Evolutionary conservation across 2,797 vertebrate genomes (phyloP).

Genomic region (Tinamus major): DNA sequence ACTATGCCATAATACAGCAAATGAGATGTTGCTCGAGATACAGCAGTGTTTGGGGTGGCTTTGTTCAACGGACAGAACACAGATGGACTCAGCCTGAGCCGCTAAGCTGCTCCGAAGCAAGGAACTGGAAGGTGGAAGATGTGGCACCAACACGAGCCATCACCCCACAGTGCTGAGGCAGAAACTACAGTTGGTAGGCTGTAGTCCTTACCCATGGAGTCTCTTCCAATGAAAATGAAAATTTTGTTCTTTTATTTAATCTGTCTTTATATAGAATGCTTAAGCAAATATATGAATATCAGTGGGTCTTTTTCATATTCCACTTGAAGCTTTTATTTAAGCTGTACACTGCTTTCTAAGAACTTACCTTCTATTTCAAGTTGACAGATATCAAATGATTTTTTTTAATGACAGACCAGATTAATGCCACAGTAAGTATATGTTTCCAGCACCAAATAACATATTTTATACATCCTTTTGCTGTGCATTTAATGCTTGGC

Average conservation of each 20-base stretch:
- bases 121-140: background rate
- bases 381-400: background rate
- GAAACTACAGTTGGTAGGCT: background rate
- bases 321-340: background rate
- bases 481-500: constrained; percentile 22
- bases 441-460: background rate
- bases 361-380: background rate
- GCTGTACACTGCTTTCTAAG: background rate
- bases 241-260: background rate
- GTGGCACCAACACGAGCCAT: background rate
- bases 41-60: background rate
- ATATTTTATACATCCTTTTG: background rate
- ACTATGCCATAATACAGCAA: background rate
- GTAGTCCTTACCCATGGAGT: background rate
- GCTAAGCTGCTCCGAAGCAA: background rate
- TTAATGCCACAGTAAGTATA: background rate
- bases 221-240: background rate
- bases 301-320: background rate
- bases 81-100: background rate
- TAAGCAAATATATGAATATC: background rate
- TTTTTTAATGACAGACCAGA: background rate
- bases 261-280: background rate
- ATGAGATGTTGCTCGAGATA: background rate
- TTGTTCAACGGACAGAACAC: background rate
- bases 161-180: background rate